Conservation (phyloP, 35 echinoderm and acorn worm species). For the Lytechinus pictus region DNA sequence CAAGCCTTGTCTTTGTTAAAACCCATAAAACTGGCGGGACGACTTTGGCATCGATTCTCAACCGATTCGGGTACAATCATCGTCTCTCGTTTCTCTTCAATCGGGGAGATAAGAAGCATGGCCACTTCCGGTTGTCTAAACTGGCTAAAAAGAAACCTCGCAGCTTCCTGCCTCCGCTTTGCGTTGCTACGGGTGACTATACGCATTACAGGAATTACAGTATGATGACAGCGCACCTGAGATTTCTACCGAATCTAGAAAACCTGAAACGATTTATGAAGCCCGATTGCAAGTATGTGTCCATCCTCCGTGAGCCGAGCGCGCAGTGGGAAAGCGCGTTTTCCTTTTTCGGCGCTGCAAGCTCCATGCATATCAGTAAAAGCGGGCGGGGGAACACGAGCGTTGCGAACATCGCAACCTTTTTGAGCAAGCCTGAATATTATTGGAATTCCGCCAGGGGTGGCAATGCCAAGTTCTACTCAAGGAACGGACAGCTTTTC, state of each 20-base stretch:
- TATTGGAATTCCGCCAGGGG: background rate
- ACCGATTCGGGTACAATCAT: conserved; percentile 59
- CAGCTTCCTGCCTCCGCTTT: conserved; percentile 60
- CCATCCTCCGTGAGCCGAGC: conserved; percentile 75
- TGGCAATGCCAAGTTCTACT: conserved; percentile 34
- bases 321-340: conserved; percentile 80
- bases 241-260: conserved; percentile 34
- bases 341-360: conserved; percentile 66
- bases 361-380: conserved; percentile 13
- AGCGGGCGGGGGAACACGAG: conserved; percentile 3
- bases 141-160: conserved; percentile 14
- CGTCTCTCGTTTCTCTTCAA: conserved; percentile 67
- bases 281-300: conserved; percentile 63
- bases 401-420: conserved; percentile 8
- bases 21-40: conserved; percentile 82
- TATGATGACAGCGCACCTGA: conserved; percentile 65
- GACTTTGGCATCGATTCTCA: conserved; percentile 64
- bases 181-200: conserved; percentile 58
- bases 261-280: conserved; percentile 62
- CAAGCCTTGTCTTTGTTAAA: conserved; percentile 72
- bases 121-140: conserved; percentile 51
- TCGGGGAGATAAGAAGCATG: conserved; percentile 2
- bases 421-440: background rate
- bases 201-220: conserved; percentile 57
- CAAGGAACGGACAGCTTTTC: conserved; percentile 67